Conservation (phyloP, 2,888 invertebrate species). For the Periphyllus acericola region DNA sequence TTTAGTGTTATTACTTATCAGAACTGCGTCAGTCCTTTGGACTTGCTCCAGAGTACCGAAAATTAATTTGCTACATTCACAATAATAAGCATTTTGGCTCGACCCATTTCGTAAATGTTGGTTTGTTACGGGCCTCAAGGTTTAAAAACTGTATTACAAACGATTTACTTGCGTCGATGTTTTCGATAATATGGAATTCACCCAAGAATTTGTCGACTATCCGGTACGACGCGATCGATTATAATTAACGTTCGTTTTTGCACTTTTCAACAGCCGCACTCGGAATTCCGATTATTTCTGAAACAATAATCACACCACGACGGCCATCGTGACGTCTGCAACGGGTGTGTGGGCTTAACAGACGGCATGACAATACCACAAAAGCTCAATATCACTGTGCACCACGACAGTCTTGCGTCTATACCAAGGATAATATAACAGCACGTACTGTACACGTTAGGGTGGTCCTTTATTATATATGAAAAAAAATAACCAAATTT, state of each 20-base stretch:
- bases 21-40: constrained; percentile 26
- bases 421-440: too few relatives aligned
- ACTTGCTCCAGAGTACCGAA: neutral
- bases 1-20: neutral
- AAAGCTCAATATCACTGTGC: neutral
- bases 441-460: too few relatives aligned
- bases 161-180: neutral
- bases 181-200: constrained; percentile 17
- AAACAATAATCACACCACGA: neutral
- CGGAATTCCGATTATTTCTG: constrained; percentile 11
- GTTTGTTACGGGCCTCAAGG: constrained; percentile 24
- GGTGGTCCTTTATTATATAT: too few relatives aligned
- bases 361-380: neutral
- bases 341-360: neutral
- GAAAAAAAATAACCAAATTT: too few relatives aligned
- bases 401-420: neutral
- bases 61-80: constrained; percentile 31
- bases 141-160: constrained; percentile 21
- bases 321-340: neutral
- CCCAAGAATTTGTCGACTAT: constrained; percentile 5
- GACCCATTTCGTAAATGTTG: neutral
- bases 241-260: neutral
- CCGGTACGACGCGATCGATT: neutral
- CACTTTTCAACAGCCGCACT: neutral
- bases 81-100: constrained; percentile 40